Conservation (phyloP, 2,113 vertebrate genomes). For the Lophius piscatorius region DNA sequence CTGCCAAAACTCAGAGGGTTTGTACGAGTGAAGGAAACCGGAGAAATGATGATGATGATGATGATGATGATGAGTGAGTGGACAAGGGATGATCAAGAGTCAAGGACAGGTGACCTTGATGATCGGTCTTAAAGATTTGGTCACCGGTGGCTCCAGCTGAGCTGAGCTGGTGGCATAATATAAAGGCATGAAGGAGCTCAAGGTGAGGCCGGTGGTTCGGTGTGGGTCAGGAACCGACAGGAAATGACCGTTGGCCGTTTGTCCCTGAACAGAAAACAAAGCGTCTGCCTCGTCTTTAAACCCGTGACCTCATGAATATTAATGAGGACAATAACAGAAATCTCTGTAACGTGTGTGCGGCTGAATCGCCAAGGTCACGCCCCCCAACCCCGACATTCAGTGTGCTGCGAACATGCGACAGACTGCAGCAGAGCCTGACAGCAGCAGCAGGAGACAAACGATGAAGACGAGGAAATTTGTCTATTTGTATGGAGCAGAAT, state of each 20-base stretch:
- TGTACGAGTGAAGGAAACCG: not conserved
- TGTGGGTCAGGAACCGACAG: not conserved
- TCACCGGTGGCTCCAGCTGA: too few relatives aligned
- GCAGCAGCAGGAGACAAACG: not conserved
- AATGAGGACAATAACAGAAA: not conserved
- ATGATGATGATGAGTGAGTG: not conserved
- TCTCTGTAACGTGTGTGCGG: not conserved
- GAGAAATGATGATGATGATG: not conserved
- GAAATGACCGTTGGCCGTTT: not conserved
- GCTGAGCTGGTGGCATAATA: too few relatives aligned
- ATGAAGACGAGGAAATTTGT: conserved; percentile 56
- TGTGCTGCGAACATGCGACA: not conserved
- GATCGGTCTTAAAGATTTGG: not conserved
- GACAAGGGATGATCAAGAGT: not conserved
- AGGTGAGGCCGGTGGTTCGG: too few relatives aligned
- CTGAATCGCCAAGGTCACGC: conserved; percentile 26
- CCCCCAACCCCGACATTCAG: not conserved
- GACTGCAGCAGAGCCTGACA: conserved; percentile 8
- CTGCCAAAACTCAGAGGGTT: not conserved
- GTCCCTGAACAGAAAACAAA: not conserved
- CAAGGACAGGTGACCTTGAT: not conserved
- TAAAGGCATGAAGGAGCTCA: not conserved
- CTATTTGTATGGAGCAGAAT: conserved; percentile 55
- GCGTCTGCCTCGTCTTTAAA: not conserved
- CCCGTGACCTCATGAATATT: conserved; percentile 19